Conservation (phyloP, 2,888 invertebrate genomes). For the Spicauda simplicius region DNA sequence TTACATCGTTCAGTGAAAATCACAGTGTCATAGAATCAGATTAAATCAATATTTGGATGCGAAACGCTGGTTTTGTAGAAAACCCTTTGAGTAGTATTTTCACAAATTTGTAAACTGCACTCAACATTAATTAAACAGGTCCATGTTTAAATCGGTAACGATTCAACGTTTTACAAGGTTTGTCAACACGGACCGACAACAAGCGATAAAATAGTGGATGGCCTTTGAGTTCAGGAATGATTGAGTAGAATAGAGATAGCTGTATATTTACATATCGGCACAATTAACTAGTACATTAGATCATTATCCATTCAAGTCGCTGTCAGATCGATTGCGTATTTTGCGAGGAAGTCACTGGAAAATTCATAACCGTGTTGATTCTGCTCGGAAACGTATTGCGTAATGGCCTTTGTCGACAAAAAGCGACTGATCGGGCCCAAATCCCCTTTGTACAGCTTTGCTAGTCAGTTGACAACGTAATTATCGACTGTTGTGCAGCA, state of each 20-base stretch:
- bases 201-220: constrained; percentile 61
- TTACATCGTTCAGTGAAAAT: constrained; percentile 5
- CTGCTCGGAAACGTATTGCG: constrained; percentile 77
- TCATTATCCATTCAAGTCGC: constrained; percentile 81
- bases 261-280: constrained; percentile 80
- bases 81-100: not conserved
- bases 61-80: not conserved
- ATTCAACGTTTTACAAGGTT: constrained; percentile 48
- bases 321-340: constrained; percentile 65
- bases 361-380: constrained; percentile 82
- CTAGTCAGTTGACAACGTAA: constrained; percentile 78
- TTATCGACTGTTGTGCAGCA: constrained; percentile 67
- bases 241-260: constrained; percentile 56
- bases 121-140: constrained; percentile 45
- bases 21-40: not conserved
- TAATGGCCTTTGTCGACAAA: constrained; percentile 82
- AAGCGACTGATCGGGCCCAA: constrained; percentile 78
- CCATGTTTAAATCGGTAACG: constrained; percentile 48
- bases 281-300: constrained; percentile 75
- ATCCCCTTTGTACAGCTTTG: constrained; percentile 76
- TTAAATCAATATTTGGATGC: constrained; percentile 4
- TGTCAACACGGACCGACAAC: constrained; percentile 64
- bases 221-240: constrained; percentile 71
- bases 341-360: constrained; percentile 73
- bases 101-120: constrained; percentile 1